Percentiles rank a stretch among this genome's conserved stretches.
Conservation (phyloP, 1,140 invertebrate species). For the Psilanteris sp. region DNA sequence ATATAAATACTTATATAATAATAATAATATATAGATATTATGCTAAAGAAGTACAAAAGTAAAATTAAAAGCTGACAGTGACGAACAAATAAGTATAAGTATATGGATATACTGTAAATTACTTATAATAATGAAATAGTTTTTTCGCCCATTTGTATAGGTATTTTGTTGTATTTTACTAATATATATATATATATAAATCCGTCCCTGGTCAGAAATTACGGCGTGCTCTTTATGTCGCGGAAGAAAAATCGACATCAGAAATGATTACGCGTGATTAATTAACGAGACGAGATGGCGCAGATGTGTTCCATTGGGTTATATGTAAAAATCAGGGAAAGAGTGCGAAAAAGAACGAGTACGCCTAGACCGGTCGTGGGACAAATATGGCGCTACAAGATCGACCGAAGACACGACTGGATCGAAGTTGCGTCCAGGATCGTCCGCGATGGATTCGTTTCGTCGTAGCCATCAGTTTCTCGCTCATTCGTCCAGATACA, state of each 20-base stretch:
- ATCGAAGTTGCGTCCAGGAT: constrained; percentile 59
- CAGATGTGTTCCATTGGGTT: neutral
- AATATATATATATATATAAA: too few species aligned
- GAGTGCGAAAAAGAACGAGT: constrained; percentile 37
- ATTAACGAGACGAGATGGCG: constrained; percentile 10
- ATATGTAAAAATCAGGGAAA: constrained; percentile 14
- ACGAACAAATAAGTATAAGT: too few species aligned
- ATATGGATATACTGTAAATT: too few species aligned
- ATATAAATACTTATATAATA: too few species aligned
- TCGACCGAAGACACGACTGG: constrained; percentile 70
- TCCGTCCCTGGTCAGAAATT: too few species aligned
- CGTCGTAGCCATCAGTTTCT: constrained; percentile 53
- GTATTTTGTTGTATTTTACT: too few species aligned
- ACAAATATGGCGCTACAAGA: constrained; percentile 71
- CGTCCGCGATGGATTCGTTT: constrained; percentile 47
- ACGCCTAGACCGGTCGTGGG: constrained; percentile 74
- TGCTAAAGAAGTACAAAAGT: too few species aligned
- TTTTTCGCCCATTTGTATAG: too few species aligned
- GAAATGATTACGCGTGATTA: constrained; percentile 24
- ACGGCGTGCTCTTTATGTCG: neutral
- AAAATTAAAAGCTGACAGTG: too few species aligned
- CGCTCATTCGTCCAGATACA: constrained; percentile 48
- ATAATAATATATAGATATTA: too few species aligned
- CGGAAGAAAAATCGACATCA: neutral
- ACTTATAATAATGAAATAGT: too few species aligned